phyloP scores from a whole-genome alignment of 1,140 invertebrate species.

The Littorina saxatilis region DNA sequence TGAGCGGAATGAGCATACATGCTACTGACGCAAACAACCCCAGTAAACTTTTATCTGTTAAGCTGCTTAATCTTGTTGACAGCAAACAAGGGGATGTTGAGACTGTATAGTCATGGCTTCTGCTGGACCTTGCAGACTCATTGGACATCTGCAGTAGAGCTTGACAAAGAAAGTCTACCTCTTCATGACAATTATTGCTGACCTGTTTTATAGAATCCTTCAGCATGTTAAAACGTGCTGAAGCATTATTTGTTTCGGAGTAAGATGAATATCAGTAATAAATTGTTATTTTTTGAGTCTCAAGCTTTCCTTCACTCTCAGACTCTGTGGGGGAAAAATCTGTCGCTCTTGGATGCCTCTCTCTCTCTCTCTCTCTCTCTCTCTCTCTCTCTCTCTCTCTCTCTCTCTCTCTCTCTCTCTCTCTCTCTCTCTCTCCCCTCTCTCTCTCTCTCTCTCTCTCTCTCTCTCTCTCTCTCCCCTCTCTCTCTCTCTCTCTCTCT shows the following conservation, averaged over 20 bases:
- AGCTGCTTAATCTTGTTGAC: neutral
- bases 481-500: conserved; percentile 26
- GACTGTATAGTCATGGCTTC: neutral
- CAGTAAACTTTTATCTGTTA: no score
- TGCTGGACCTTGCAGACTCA: no score
- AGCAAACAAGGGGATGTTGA: neutral
- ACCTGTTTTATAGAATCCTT: no score
- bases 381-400: neutral
- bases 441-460: neutral
- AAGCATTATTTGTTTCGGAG: no score
- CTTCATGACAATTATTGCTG: no score
- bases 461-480: conserved; percentile 12
- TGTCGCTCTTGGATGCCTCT: neutral
- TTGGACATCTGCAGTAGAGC: no score
- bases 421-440: neutral
- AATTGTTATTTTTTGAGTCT: no score
- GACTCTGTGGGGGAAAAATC: neutral
- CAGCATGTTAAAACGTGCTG: no score
- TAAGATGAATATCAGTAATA: no score
- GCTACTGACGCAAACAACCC: no score
- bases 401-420: neutral
- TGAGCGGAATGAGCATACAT: no score
- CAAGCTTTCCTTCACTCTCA: neutral
- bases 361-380: neutral
- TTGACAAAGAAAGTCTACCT: no score